These are phyloP conservation scores for Colaptes auratus DNA, from an alignment of 2,113 vertebrate genomes.

Conservation along the genomic window DNA sequence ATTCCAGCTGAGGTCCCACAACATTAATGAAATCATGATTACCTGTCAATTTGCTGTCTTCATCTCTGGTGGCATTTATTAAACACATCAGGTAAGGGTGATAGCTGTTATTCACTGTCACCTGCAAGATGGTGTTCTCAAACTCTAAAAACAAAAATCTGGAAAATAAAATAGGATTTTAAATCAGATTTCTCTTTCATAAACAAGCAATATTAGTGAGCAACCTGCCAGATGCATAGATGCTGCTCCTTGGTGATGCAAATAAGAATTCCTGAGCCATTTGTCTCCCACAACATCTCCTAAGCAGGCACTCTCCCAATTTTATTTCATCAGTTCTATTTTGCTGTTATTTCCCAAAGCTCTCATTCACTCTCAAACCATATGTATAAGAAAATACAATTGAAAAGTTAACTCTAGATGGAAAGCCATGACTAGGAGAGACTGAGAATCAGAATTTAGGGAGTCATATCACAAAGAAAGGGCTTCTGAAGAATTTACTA, in stretches of 20 bases:
- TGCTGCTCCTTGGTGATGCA: background rate
- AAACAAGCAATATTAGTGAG: background rate
- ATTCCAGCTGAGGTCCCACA: background rate
- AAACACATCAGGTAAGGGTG: constrained; percentile 74
- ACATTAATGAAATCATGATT: constrained; percentile 30
- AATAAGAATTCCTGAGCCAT: constrained; percentile 16
- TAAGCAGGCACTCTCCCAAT: background rate
- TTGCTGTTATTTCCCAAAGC: constrained; percentile 7
- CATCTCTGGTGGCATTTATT: constrained; percentile 61
- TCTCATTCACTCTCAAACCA: constrained; percentile 3
- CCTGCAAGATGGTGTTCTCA: constrained; percentile 69
- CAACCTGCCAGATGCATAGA: background rate
- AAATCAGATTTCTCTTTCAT: constrained; percentile 1
- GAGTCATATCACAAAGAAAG: background rate
- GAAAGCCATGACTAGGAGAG: background rate
- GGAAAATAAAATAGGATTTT: constrained; percentile 48
- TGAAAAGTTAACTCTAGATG: background rate
- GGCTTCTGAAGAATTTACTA: background rate
- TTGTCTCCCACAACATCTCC: background rate
- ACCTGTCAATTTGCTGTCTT: constrained; percentile 72
- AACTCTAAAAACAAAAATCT: constrained; percentile 79
- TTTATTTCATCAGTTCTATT: background rate
- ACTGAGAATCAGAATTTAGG: background rate
- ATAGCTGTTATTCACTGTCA: constrained; percentile 66
- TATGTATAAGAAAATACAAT: background rate